Conservation (phyloP, 2,888 invertebrate species). For the Dryobota labecula region DNA sequence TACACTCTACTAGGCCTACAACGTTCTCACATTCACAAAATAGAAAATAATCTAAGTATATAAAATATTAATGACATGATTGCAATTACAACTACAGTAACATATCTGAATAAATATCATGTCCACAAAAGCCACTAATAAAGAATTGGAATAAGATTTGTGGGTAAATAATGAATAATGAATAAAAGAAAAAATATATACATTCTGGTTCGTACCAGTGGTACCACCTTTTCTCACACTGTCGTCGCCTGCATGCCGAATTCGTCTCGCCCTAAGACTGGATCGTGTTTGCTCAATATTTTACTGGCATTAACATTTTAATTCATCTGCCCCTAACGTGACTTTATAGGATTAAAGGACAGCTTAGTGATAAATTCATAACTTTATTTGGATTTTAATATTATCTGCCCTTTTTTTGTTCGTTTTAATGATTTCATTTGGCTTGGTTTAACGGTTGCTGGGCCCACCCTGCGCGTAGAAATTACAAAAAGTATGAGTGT, state of each 20-base stretch:
- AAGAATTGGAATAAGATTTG: too few species aligned
- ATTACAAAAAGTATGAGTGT: constrained; percentile 6
- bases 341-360: constrained; percentile 72
- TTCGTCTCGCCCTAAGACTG: constrained; percentile 71
- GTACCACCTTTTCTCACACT: constrained; percentile 64
- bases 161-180: constrained; percentile 7
- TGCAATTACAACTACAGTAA: too few species aligned
- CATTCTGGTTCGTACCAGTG: constrained; percentile 36
- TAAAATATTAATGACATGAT: too few species aligned
- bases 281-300: constrained; percentile 74
- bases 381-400: constrained; percentile 71
- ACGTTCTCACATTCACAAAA: too few species aligned
- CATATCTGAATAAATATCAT: too few species aligned
- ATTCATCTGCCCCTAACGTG: constrained; percentile 70
- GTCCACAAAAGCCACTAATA: too few species aligned
- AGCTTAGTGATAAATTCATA: constrained; percentile 72
- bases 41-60: too few species aligned
- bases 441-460: constrained; percentile 27
- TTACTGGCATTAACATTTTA: constrained; percentile 76
- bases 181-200: constrained; percentile 7
- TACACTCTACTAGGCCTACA: too few species aligned
- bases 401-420: constrained; percentile 63
- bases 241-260: constrained; percentile 69
- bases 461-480: constrained; percentile 48
- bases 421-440: constrained; percentile 61